Percentiles rank a stretch among this genome's conserved stretches.
These are phyloP conservation scores for Venusia cambrica DNA, from an alignment of 2,888 invertebrate genomes.

Conservation along the genomic window DNA sequence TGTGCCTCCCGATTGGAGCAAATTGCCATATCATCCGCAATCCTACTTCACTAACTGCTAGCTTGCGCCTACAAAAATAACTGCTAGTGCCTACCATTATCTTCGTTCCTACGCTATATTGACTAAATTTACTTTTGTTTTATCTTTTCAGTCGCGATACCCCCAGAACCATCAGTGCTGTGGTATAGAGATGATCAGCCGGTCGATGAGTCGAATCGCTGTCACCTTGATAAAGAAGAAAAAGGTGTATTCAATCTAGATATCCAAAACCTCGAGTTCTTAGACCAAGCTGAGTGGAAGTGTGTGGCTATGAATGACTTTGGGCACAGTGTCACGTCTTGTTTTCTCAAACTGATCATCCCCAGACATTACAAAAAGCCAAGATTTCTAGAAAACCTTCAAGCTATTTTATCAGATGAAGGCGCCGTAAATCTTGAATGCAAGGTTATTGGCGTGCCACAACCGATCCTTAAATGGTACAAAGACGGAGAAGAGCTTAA, in stretches of 20 bases:
- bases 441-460: slow-evolving; percentile 95
- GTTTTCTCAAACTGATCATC: slow-evolving; percentile 90
- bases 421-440: slow-evolving; percentile 95
- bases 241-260: slow-evolving; percentile 87
- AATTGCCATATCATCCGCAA: no score
- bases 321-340: slow-evolving; percentile 93
- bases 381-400: slow-evolving; percentile 90
- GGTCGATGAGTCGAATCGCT: slow-evolving; percentile 84
- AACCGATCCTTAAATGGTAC: slow-evolving; percentile 94
- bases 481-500: slow-evolving; percentile 94
- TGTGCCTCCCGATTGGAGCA: no score
- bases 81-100: no score
- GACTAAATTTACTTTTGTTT: no score
- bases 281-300: slow-evolving; percentile 96
- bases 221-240: slow-evolving; percentile 84
- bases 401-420: slow-evolving; percentile 92
- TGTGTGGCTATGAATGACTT: slow-evolving; percentile 94
- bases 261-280: slow-evolving; percentile 87
- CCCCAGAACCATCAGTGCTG: slow-evolving; percentile 89
- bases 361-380: slow-evolving; percentile 95
- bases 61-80: no score
- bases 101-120: no score
- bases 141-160: slow-evolving; percentile 85
- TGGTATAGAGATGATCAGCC: slow-evolving; percentile 95
- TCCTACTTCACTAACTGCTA: no score